Evolutionary conservation across 2,888 invertebrate genomes (phyloP).

Genomic region (Xanthostigma xanthostigma): DNA sequence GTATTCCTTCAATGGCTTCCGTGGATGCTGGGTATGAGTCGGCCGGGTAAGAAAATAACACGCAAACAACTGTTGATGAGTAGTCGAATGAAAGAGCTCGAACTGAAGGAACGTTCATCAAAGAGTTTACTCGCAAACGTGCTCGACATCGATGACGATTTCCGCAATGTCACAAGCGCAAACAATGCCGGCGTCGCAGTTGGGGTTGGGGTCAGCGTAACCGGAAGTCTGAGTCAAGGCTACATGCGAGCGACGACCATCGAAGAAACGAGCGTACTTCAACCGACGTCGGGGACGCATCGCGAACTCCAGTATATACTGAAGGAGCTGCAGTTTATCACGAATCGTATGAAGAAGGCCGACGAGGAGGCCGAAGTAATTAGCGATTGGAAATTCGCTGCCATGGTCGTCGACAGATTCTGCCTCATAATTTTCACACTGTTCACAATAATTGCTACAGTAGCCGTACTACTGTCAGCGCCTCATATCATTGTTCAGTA

Average conservation of each 20-base stretch:
- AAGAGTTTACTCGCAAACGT: conserved; percentile 90
- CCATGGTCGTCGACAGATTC: conserved; percentile 95
- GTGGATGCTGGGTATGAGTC: conserved; percentile 88
- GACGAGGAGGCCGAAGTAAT: conserved; percentile 88
- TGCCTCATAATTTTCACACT: conserved; percentile 91
- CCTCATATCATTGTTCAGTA: conserved; percentile 92
- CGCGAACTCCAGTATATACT: conserved; percentile 82
- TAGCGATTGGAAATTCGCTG: conserved; percentile 96
- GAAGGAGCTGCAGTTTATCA: conserved; percentile 87
- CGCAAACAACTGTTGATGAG: conserved; percentile 80
- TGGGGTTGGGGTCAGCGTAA: conserved; percentile 32
- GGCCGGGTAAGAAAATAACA: conserved; percentile 89
- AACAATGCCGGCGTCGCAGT: conserved; percentile 41
- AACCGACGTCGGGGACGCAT: conserved; percentile 42
- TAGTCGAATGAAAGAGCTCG: conserved; percentile 83
- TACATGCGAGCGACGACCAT: conserved; percentile 67
- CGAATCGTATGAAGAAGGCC: conserved; percentile 83
- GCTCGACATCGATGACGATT: conserved; percentile 90
- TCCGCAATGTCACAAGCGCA: conserved; percentile 58
- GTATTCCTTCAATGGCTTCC: conserved; percentile 96
- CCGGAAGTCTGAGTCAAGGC: conserved; percentile 26
- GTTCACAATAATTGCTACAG: conserved; percentile 86
- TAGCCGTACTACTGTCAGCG: conserved; percentile 79
- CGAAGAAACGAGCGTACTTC: conserved; percentile 34
- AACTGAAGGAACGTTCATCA: conserved; percentile 85